Evolutionary conservation across 1,140 invertebrate species (phyloP), one percentile per base, ranked within the genome.

Genomic region (Lethrus apterus): DNA sequence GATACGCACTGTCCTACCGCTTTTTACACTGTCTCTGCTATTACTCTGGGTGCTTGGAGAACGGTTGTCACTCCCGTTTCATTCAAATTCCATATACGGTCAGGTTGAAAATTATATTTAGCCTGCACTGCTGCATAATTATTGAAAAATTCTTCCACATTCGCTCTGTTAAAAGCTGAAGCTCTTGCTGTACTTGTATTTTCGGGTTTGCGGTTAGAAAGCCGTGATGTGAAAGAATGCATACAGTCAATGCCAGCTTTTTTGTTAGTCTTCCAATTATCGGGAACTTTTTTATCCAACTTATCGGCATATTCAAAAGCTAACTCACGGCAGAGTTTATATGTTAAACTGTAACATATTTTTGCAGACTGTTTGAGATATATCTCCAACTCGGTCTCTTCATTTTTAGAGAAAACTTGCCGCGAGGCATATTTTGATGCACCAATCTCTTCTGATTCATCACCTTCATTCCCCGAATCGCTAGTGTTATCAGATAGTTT

Each of bases 41-140:
- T 53, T 34, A 71, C 55, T 56, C 66, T 69, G 10, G 57, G 59
- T 21, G 59, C 50, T 46, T 65, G 62, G 8, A 64, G 58, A 21
- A 73, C 70, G n/a, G 70, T 71, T 18, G 59, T 67, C n/a, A 70
- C 49, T 26, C 63, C 67, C 4, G 58, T 71, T 55, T 71, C 64
- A 52, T 71, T 66, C 11, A 63, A 42, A 46, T 72, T 74, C 38
- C 45, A 68, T 24, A 71, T 64, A 44, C 60, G 30, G 30, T 53
- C 9, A 4, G 59, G 44, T 21, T 48, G 19, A 55, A 67, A 68
- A 24, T 66, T 60, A 35, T 61, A 45, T 32, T 51, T 54, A n/a
- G n/a, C n/a, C n/a, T n/a, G n/a, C n/a, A n/a, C n/a, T n/a, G n/a
- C n/a, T n/a, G n/a, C n/a, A n/a, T 52, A 58, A 48, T 64, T 59